A percentile compares a stretch with the other conserved stretches of the same genome.
phyloP scores from a whole-genome alignment of 2,797 vertebrate species.

The Hephaestus fuliginosus region DNA sequence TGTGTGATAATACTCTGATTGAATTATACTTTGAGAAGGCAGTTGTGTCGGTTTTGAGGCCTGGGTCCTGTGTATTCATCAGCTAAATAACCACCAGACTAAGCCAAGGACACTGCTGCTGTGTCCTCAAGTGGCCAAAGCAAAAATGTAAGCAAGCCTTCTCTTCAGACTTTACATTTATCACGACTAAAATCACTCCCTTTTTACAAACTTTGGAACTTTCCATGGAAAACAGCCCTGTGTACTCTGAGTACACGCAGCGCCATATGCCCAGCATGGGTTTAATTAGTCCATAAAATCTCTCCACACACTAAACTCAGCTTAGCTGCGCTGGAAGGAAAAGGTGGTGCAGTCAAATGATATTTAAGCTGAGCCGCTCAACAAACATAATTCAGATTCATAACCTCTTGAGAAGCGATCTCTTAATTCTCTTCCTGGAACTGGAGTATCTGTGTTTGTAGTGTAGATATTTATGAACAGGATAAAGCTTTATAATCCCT shows the following conservation, averaged over 20 bases:
- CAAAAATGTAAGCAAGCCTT: slow-evolving; percentile 33
- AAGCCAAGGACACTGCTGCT: slow-evolving; percentile 2
- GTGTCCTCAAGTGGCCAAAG: slow-evolving; percentile 15
- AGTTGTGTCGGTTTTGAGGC: not conserved
- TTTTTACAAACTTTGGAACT: slow-evolving; percentile 50
- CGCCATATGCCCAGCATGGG: slow-evolving; percentile 51
- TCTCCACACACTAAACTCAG: slow-evolving; percentile 28
- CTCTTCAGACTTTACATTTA: slow-evolving; percentile 13
- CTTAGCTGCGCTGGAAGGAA: slow-evolving; percentile 29
- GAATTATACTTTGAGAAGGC: not conserved
- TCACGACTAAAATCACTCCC: slow-evolving; percentile 14
- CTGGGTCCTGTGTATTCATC: slow-evolving; percentile 1
- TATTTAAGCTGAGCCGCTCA: slow-evolving; percentile 26
- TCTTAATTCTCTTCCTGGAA: slow-evolving; percentile 39
- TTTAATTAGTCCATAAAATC: slow-evolving; percentile 71
- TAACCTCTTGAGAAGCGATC: slow-evolving; percentile 18
- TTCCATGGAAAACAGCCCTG: slow-evolving; percentile 64
- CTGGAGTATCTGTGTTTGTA: slow-evolving; percentile 17
- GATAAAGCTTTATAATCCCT: slow-evolving; percentile 27
- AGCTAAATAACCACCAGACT: not conserved
- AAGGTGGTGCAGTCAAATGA: slow-evolving; percentile 34
- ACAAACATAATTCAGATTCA: slow-evolving; percentile 56
- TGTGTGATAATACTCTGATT: not conserved
- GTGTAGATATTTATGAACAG: slow-evolving; percentile 29
- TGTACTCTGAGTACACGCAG: slow-evolving; percentile 50